A percentile compares a stretch with the other conserved stretches of the same genome.
Conservation (phyloP, 2,888 invertebrate species). For the Agonopterix subpropinquella region DNA sequence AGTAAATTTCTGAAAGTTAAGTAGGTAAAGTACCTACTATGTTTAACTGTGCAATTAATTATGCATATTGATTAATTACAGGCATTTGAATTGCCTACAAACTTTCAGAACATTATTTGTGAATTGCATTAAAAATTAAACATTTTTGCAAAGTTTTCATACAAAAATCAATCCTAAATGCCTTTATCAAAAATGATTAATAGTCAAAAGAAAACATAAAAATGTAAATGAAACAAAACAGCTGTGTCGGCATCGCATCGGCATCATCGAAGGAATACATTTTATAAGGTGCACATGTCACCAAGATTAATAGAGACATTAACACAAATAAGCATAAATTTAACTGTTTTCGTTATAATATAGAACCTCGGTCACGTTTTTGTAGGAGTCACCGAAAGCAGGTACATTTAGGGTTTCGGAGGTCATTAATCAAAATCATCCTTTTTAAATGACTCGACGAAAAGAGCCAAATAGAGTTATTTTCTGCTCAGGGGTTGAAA, state of each 20-base stretch:
- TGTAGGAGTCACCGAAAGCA: constrained; percentile 58
- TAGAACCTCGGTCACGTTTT: constrained; percentile 36
- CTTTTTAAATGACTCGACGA: constrained; percentile 48
- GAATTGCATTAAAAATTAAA: too few species aligned
- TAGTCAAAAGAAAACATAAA: constrained; percentile 40
- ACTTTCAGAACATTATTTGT: too few species aligned
- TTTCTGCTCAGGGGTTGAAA: constrained; percentile 22
- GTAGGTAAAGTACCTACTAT: too few species aligned
- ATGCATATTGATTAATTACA: too few species aligned
- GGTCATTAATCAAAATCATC: constrained; percentile 63
- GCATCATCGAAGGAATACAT: constrained; percentile 24
- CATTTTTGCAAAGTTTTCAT: too few species aligned
- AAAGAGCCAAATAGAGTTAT: constrained; percentile 55
- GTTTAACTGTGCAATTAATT: too few species aligned
- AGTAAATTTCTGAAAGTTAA: too few species aligned
- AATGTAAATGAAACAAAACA: constrained; percentile 51
- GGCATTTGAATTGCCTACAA: too few species aligned
- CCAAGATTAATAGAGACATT: constrained; percentile 65
- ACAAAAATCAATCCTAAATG: too few species aligned
- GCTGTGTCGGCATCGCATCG: constrained; percentile 38
- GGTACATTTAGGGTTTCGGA: constrained; percentile 44
- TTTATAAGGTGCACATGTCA: constrained; percentile 40
- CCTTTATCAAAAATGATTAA: constrained; percentile 18
- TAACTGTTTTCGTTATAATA: constrained; percentile 35
- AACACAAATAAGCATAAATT: constrained; percentile 42